Base-by-base conservation (phyloP, 2,113 vertebrate genomes). In the Tupaia tana region DNA sequence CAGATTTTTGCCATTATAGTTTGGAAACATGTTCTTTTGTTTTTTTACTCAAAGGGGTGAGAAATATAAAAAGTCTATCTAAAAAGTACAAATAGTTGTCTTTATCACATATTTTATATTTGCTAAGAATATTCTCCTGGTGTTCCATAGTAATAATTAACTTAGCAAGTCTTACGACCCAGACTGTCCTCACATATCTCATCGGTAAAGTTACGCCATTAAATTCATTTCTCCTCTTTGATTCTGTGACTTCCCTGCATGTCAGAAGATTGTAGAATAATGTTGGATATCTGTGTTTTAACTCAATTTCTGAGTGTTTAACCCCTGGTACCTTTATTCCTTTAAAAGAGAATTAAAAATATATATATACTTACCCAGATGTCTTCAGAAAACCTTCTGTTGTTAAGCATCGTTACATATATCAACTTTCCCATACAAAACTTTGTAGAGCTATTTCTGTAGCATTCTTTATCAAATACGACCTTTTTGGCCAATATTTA, bases 361-460 rank as follows among this genome's bases (percentile, higher is more conserved):
- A 73, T 43, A 59, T 11, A 61, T 81, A 67, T 2, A 93, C 7
- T 56, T 94, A 15, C 22, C 0, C 14, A 9, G 10, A 67, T 90
- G 29, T 94, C 83, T 89, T 83, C 31, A 77, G 11, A 75, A 64
- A 71, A 71, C 66, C 64, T 94, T 63, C 29, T 84, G 11, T 77
- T 91, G 8, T 84, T 94, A 80, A 93, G 14, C 24, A 31, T 67
- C 82, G 4, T 73, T 61, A 93, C 80, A 77, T 80, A 59, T 8
- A 69, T 81, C 4, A 0, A 54, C 16, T 71, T 66, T 85, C 34
- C 56, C 84, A 64, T 18, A 34, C 4, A 75, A 86, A 86, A 89
- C 43, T 73, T 89, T 69, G 9, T 58, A 61, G 52, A 52, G 34
- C 29, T 9, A 80, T 71, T 83, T 91, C 34, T 61, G 25, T 14